phyloP scores from a whole-genome alignment of 2,113 vertebrate genomes.

The Amia ocellicauda region DNA sequence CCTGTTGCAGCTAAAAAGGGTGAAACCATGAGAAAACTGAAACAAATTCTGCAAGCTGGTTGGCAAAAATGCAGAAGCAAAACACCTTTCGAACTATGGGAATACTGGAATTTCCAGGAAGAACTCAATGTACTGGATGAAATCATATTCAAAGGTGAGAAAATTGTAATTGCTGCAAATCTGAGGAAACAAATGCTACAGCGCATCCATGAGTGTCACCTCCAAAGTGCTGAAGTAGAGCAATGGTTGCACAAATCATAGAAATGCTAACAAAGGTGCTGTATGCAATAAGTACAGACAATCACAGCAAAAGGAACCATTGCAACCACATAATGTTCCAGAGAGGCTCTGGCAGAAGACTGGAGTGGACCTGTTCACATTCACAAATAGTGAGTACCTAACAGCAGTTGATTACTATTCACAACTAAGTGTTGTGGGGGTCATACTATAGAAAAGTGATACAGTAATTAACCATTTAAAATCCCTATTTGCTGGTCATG shows the following conservation, averaged over 20 bases:
- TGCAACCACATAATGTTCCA: slow-evolving; percentile 23
- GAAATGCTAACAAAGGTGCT: slow-evolving; percentile 15
- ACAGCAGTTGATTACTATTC: slow-evolving; percentile 15
- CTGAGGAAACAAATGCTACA: slow-evolving; percentile 18
- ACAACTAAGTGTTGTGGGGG: too few relatives aligned
- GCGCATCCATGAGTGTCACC: slow-evolving; percentile 6
- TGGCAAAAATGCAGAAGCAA: slow-evolving; percentile 5
- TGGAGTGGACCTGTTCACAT: slow-evolving; percentile 18
- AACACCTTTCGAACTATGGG: slow-evolving; percentile 11
- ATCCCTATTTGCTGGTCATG: too few relatives aligned
- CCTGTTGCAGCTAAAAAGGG: slow-evolving; percentile 16
- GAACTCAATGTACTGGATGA: slow-evolving; percentile 20
- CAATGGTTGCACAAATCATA: slow-evolving; percentile 11
- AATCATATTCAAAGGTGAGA: slow-evolving; percentile 23
- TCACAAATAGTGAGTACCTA: slow-evolving; percentile 21
- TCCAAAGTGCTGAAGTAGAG: slow-evolving; percentile 14
- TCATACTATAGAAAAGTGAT: too few relatives aligned
- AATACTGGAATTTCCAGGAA: slow-evolving; percentile 14
- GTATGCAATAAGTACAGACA: slow-evolving; percentile 14
- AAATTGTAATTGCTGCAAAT: slow-evolving; percentile 12
- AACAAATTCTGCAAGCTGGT: slow-evolving; percentile 11
- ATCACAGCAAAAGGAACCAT: too few relatives aligned
- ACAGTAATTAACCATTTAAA: too few relatives aligned
- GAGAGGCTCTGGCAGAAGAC: slow-evolving; percentile 24
- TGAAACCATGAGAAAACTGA: slow-evolving; percentile 7